Base-by-base conservation (phyloP, 1,140 invertebrate genomes). In the Bombus haemorrhoidalis region DNA sequence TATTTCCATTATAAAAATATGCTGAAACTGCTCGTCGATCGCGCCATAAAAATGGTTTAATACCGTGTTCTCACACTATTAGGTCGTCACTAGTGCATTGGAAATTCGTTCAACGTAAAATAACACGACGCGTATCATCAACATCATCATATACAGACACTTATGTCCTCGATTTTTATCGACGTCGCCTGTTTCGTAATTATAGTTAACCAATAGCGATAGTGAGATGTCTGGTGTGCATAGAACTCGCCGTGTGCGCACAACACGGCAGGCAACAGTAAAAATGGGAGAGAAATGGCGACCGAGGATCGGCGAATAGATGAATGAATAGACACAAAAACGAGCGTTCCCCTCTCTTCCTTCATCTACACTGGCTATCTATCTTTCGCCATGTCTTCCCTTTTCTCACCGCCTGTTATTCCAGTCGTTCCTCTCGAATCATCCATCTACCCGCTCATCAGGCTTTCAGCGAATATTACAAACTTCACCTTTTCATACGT, bases 401-500 rank as follows among this genome's bases (percentile, higher is more conserved):
- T 25, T 74, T 59, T 78, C 32, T 72, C 85, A 28, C 6, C 28
- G 34, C 15, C 25, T 80, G 84, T 89, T 86, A 76, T 86, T 76
- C 81, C 76, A 86, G 76, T 84, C 34, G 62, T 81, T 74, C 81
- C 85, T 83, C 88, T 86, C 83, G 86, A 88, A 88, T 86, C 89
- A 88, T 90, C 87, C 85, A 89, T 89, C 87, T 74, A 78, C 59
- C 66, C 47, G 84, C 72, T 91, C 87, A 71, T 89, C 85, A 72
- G 71, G 86, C 89, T 91, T 89, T 90, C 89, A 91, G 34, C 87
- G 87, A 86, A 91, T 90, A 91, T 90, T 90, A 90, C 85, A 91
- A 91, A 87, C 84, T 85, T 86, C 87, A 90, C 86, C 89, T 91
- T 88, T 91, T 90, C 87, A 91, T 91, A 82, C 87, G 87, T 77